A percentile compares a stretch with the other conserved stretches of the same genome.
Conservation (phyloP, 2,797 vertebrate species). For the Gymnothorax reevesii region DNA sequence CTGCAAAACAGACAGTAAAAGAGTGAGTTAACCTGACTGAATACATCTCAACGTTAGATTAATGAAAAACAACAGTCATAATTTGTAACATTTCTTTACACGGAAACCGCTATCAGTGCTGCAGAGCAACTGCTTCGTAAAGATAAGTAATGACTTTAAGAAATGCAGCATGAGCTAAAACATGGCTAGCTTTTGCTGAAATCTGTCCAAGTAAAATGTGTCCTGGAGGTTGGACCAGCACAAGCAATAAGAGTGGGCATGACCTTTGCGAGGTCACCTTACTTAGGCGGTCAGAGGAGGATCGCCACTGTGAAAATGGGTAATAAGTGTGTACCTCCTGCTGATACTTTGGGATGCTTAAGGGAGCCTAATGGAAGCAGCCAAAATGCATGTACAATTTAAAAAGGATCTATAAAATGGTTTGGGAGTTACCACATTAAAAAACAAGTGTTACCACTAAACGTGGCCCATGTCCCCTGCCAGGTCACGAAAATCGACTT, state of each 20-base stretch:
- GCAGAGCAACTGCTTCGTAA: not conserved
- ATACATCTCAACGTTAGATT: not conserved
- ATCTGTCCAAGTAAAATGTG: not conserved
- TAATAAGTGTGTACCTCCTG: not conserved
- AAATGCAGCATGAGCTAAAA: not conserved
- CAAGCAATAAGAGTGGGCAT: not conserved
- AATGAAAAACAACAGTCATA: not conserved
- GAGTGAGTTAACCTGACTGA: not conserved
- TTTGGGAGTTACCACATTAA: too few species aligned
- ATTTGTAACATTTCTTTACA: not conserved
- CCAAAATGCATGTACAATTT: not conserved
- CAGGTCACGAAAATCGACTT: too few species aligned
- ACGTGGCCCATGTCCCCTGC: too few species aligned
- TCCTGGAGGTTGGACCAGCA: not conserved
- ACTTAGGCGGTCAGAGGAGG: not conserved
- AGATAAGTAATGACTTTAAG: not conserved
- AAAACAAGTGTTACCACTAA: too few species aligned
- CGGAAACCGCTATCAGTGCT: not conserved
- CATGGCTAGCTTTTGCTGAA: not conserved
- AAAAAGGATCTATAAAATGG: too few species aligned
- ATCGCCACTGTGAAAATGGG: not conserved
- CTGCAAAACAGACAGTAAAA: slow-evolving; percentile 72
- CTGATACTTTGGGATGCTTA: not conserved
- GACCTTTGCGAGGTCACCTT: not conserved
- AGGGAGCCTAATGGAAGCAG: not conserved